These are phyloP conservation scores for Ifrita kowaldi DNA, from an alignment of 2,113 vertebrate species.

Conservation along the genomic window DNA sequence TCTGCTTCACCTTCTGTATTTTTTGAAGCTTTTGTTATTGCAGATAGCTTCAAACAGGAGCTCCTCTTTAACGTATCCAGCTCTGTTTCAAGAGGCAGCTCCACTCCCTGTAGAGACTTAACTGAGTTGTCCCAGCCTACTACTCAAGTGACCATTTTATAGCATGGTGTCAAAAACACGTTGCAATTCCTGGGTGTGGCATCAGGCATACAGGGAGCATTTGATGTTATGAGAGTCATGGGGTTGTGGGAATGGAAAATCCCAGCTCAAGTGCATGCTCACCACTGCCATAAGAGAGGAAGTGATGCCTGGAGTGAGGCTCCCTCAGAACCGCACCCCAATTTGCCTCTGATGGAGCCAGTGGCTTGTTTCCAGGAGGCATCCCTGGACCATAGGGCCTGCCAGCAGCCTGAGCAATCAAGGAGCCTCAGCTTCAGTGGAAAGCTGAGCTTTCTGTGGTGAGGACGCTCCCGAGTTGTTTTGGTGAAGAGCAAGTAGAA, in stretches of 20 bases:
- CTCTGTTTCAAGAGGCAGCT: background rate
- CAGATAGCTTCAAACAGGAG: background rate
- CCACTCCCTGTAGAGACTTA: rapidly evolving
- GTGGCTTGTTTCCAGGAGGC: background rate
- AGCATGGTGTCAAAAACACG: background rate
- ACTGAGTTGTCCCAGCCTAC: background rate
- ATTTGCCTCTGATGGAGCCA: rapidly evolving
- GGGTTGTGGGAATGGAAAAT: constrained; percentile 19
- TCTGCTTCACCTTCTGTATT: background rate
- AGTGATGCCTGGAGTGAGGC: background rate
- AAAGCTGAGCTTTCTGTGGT: background rate
- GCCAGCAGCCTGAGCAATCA: background rate
- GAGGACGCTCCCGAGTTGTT: background rate
- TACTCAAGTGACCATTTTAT: background rate
- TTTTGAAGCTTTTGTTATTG: background rate
- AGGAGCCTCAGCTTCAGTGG: background rate
- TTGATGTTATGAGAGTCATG: background rate
- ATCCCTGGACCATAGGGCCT: background rate
- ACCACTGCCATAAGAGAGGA: background rate
- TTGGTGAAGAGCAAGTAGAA: background rate
- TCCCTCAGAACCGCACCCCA: background rate
- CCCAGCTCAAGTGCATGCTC: background rate
- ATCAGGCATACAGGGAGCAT: background rate
- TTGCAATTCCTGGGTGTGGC: background rate
- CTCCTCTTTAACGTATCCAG: background rate